phyloP scores from a whole-genome alignment of 2,888 invertebrate species.

The Fragum whitleyi region DNA sequence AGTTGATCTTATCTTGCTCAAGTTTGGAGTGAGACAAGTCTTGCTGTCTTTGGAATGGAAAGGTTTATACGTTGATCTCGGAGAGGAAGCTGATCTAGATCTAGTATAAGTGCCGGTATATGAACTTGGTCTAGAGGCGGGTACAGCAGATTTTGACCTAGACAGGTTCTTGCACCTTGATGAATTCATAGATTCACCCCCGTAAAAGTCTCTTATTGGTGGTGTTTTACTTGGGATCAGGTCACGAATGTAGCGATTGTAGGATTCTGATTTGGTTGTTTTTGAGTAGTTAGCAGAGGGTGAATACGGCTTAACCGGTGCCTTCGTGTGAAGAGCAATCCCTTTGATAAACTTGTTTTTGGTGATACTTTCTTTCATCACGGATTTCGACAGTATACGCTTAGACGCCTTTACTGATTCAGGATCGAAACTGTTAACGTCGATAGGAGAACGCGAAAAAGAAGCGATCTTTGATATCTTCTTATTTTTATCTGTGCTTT shows the following conservation, averaged over 20 bases:
- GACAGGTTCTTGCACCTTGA: conserved; percentile 2
- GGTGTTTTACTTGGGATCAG: neutral
- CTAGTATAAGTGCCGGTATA: neutral
- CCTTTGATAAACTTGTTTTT: conserved; percentile 52
- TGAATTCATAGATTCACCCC: neutral
- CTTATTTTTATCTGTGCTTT: neutral
- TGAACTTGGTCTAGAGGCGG: neutral
- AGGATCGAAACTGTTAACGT: conserved; percentile 57
- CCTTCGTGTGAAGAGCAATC: conserved; percentile 20
- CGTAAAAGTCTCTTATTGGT: neutral
- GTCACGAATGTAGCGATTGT: neutral
- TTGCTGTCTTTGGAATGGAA: neutral
- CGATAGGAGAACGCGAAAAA: conserved; percentile 45
- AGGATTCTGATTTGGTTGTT: neutral
- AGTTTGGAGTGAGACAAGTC: conserved; percentile 6
- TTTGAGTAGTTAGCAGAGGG: neutral
- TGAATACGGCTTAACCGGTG: neutral
- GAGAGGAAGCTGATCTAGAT: neutral
- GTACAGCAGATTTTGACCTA: neutral
- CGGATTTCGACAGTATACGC: neutral
- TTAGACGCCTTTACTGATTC: conserved; percentile 27
- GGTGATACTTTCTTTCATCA: conserved; percentile 31
- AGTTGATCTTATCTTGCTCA: conserved; percentile 7
- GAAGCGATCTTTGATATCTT: neutral
- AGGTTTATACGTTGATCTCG: neutral